Base-by-base conservation (phyloP, 2,797 vertebrate genomes). In the Chloroceryle amazona region DNA sequence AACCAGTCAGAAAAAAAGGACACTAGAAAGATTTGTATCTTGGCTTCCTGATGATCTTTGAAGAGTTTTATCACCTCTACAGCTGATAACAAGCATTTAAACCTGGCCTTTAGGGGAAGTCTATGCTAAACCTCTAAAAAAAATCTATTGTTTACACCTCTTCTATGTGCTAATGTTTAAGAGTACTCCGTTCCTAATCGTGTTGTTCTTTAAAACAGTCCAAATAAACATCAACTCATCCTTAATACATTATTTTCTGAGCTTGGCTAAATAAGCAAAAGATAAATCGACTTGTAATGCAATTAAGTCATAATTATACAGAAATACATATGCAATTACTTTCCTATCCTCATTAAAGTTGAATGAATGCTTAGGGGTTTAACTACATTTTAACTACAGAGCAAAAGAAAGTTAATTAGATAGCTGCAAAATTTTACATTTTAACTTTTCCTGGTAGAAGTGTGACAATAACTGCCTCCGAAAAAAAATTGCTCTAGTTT, bases 231-330 rank as follows among this genome's bases (percentile, higher is more conserved):
- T 55, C 76, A 86, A 4, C 62, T 73, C 70, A 81, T 73, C 81
- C 58, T 88, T 79, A 78, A 61, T 31, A 33, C 33, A 42, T 81
- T 93, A 54, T 96, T 94, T 89, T 87, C 47, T 88, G 61, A 86
- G 86, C 86, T 60, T 72, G 90, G 81, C 94, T 96, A 95, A 95
- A 96, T 86, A 96, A 95, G 94, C 80, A 88, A 81, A 92, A 93
- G 94, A 93, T 91, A 89, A 86, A 96, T 96, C 63, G 82, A 73
- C 70, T 83, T 63, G 75, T 82, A 96, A 90, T 74, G 91, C 89
- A 97, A 97, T 96, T 97, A 97, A 97, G 81, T 93, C 91, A 94
- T 97, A 96, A 96, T 96, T 96, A 94, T 93, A 87, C 92, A 95
- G 92, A 86, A 96, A 97, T 96, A 93, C 89, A 83, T 95, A 97